phyloP scores from a whole-genome alignment of 2,113 vertebrate species.

The Cottus gobio region DNA sequence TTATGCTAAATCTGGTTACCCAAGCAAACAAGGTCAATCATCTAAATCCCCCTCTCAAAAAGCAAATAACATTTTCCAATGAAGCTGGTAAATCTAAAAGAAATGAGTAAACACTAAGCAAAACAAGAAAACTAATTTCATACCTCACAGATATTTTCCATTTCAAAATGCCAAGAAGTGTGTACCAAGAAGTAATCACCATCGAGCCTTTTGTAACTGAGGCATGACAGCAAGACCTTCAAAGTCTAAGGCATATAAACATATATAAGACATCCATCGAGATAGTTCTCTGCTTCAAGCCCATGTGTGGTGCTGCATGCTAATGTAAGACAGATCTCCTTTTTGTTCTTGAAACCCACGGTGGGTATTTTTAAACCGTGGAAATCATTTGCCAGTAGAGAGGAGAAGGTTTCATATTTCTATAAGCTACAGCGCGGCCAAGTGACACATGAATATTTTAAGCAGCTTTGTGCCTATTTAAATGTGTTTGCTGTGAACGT shows the following conservation, averaged over 20 bases:
- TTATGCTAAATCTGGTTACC: constrained; percentile 14
- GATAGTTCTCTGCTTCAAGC: constrained; percentile 68
- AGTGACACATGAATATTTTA: constrained; percentile 94
- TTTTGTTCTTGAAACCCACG: constrained; percentile 81
- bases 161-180: constrained; percentile 68
- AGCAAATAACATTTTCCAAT: constrained; percentile 60
- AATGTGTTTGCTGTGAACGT: constrained; percentile 90
- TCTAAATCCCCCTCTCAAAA: constrained; percentile 28
- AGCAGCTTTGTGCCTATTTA: constrained; percentile 92
- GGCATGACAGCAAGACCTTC: constrained; percentile 76
- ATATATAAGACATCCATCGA: constrained; percentile 76
- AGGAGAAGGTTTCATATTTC: constrained; percentile 86
- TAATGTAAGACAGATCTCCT: constrained; percentile 77
- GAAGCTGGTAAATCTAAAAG: constrained; percentile 33
- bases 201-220: constrained; percentile 68
- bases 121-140: constrained; percentile 70
- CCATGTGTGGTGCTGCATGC: constrained; percentile 73
- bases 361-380: constrained; percentile 81
- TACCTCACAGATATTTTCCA: constrained; percentile 72
- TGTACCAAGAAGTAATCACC: constrained; percentile 66
- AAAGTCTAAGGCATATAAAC: constrained; percentile 76
- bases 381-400: constrained; percentile 79
- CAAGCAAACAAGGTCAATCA: constrained; percentile 57
- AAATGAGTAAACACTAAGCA: constrained; percentile 43
- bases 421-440: constrained; percentile 86